These are phyloP conservation scores for Athene cunicularia DNA, from an alignment of 2,113 vertebrate species.

Conservation along the genomic window DNA sequence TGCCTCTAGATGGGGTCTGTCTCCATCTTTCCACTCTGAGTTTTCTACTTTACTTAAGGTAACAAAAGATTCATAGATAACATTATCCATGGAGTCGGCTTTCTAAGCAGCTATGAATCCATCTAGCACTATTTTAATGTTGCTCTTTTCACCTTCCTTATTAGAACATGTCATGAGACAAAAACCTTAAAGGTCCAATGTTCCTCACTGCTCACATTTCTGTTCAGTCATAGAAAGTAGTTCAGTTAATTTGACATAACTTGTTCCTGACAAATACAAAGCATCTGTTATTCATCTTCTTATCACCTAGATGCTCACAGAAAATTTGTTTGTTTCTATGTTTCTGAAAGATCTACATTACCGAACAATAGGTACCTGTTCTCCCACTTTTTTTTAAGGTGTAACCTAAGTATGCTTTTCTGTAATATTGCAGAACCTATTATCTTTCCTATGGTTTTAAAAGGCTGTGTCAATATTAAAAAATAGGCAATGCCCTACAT, in stretches of 20 bases:
- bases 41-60: background rate
- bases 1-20: background rate
- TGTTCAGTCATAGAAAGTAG: background rate
- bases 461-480: background rate
- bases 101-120: background rate
- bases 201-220: background rate
- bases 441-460: background rate
- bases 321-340: background rate
- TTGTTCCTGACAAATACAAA: background rate
- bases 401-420: background rate
- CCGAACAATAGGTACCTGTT: background rate
- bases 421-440: background rate
- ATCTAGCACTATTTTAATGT: background rate
- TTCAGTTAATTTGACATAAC: background rate
- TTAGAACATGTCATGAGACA: background rate
- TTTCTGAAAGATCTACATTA: background rate
- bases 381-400: background rate
- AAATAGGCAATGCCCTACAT: background rate
- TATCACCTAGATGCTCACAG: background rate
- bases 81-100: background rate
- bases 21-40: background rate
- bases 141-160: background rate
- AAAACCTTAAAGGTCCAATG: background rate
- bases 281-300: background rate
- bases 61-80: background rate